phyloP scores from a whole-genome alignment of 2,797 vertebrate genomes.

The Helostoma temminkii region DNA sequence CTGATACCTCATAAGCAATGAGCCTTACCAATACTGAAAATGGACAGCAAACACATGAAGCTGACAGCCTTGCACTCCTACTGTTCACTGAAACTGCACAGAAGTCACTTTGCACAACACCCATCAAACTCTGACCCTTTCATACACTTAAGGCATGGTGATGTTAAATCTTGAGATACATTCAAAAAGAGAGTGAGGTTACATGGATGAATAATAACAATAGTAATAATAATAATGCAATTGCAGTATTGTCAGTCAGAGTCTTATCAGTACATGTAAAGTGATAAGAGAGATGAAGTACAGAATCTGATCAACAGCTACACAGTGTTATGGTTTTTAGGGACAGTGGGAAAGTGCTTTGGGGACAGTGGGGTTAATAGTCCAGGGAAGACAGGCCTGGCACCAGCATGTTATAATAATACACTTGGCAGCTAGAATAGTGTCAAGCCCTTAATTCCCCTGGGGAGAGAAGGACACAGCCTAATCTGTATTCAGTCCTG shows the following conservation, averaged over 20 bases:
- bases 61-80: conserved; percentile 59
- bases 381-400: conserved; percentile 92
- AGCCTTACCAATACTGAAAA: conserved; percentile 76
- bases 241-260: conserved; percentile 24
- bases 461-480: conserved; percentile 97
- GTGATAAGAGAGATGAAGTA: conserved; percentile 34
- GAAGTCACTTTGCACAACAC: conserved; percentile 53
- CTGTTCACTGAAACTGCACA: conserved; percentile 64
- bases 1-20: conserved; percentile 71
- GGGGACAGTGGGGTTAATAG: conserved; percentile 92
- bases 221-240: conserved; percentile 18
- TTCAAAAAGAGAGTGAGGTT: conserved; percentile 46
- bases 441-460: conserved; percentile 98
- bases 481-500: conserved; percentile 99
- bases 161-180: conserved; percentile 47
- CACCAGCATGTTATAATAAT: conserved; percentile 97
- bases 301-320: conserved; percentile 49
- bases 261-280: conserved; percentile 47
- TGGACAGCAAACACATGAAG: conserved; percentile 63
- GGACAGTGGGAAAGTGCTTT: conserved; percentile 69
- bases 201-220: background rate
- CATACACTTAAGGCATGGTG: conserved; percentile 47
- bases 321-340: conserved; percentile 67
- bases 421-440: conserved; percentile 94
- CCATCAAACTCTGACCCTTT: conserved; percentile 63